Percentiles rank a stretch among this genome's conserved stretches.
Conservation (phyloP, 2,113 vertebrate species). For the Calidris pugnax region DNA sequence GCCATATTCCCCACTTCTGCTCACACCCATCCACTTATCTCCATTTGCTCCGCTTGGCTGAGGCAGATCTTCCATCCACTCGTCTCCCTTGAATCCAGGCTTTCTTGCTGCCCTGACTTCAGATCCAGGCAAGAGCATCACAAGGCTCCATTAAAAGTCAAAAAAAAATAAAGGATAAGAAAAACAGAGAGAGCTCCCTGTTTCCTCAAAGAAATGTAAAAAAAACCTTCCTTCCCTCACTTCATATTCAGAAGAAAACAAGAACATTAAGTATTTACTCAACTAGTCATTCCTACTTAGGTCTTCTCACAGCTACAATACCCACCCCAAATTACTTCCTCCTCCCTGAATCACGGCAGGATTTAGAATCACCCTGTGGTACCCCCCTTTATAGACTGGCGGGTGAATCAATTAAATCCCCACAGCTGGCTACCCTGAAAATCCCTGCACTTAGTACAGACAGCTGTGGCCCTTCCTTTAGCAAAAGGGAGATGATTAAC, state of each 20-base stretch:
- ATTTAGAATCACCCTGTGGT: neutral
- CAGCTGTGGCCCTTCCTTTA: conserved; percentile 55
- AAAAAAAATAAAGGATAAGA: neutral
- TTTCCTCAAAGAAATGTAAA: neutral
- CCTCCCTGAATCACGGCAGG: neutral
- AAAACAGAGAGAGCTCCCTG: neutral
- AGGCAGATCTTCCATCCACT: neutral
- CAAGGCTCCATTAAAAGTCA: neutral
- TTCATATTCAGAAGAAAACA: neutral
- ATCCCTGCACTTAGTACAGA: conserved; percentile 26
- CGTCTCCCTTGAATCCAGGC: neutral
- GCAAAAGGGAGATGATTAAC: conserved; percentile 35
- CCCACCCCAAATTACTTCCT: neutral
- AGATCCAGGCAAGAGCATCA: neutral
- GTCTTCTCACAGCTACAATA: neutral
- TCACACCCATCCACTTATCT: neutral
- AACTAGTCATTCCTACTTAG: neutral
- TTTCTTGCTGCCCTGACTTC: neutral
- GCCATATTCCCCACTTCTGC: neutral
- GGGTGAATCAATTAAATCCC: conserved; percentile 59
- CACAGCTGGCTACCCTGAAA: conserved; percentile 63
- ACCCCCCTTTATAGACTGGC: neutral
- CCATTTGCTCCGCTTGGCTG: neutral
- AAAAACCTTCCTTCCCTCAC: neutral
- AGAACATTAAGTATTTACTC: neutral